phyloP scores from a whole-genome alignment of 2,113 vertebrate species.

The Sclerurus mexicanus region DNA sequence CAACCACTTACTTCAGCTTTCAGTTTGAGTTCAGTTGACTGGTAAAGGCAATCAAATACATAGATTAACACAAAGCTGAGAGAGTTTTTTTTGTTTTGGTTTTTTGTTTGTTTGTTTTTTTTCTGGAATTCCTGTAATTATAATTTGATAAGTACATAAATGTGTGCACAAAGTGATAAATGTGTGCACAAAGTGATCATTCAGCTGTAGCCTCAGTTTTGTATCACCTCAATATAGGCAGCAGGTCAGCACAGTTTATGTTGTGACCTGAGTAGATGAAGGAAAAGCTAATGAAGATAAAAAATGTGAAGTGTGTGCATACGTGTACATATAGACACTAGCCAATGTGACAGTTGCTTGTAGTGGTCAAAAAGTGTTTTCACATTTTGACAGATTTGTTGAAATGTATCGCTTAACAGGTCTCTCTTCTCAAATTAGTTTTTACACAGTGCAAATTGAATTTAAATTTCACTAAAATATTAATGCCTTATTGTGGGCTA shows the following conservation, averaged over 20 bases:
- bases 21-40: neutral
- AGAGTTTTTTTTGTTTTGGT: neutral
- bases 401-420: neutral
- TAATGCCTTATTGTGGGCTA: constrained; percentile 33
- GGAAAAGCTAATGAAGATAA: neutral
- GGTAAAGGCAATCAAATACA: neutral
- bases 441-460: neutral
- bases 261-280: neutral
- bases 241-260: neutral
- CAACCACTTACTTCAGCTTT: neutral
- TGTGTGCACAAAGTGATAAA: neutral
- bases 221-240: neutral
- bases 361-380: neutral
- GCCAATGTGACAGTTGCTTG: neutral
- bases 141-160: neutral
- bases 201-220: neutral
- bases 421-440: neutral
- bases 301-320: neutral
- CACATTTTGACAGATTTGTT: neutral
- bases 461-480: constrained; percentile 47
- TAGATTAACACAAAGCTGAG: neutral
- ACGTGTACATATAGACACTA: neutral
- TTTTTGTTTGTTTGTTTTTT: neutral
- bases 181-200: neutral
- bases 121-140: neutral